Base-by-base conservation (phyloP, 2,797 vertebrate genomes). In the Sphenodon punctatus region DNA sequence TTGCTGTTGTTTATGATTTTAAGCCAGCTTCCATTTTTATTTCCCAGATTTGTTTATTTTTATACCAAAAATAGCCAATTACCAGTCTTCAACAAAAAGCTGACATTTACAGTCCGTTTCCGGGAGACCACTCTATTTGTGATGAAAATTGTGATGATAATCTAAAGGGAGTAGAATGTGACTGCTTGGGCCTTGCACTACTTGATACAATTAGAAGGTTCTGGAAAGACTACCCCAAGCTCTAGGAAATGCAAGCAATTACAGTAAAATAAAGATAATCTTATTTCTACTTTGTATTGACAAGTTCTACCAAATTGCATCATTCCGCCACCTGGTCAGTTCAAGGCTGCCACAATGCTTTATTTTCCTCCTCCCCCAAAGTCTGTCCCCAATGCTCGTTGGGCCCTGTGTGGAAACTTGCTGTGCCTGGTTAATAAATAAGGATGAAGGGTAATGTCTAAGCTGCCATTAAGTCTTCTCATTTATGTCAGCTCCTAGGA, bases 31-130 rank as follows among this genome's bases (percentile, higher is more conserved):
- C 1, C 34, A 72, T 64, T 78, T 85, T 78, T 73, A n/a, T 87
- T 80, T 88, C n/a, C 11, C 48, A 66, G 63, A 20, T 73, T 85
- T 89, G 69, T n/a, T n/a, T n/a, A n/a, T n/a, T n/a, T n/a, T n/a
- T n/a, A n/a, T 7, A 25, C 23, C 73, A 60, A 51, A 1, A 58
- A 5, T 48, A 10, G 48, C 1, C 55, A 16, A 74, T 74, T 61
- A 61, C 22, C 69, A 60, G 34, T 65, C 79, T 32, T 81, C 55
- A 85, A 75, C 25, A 77, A 88, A 84, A 72, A 2, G 0, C 43
- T 74, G 72, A 67, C 7, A 42, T 86, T 67, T 69, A 58, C 19
- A 65, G 58, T 71, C 69, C 87, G 43, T 60, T 87, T 88, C 48
- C 51, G 67, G 4, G n/a, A 85, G 25, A 80, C 68, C 77, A 43